These are phyloP conservation scores for Arremon aurantiirostris DNA, from an alignment of 2,797 vertebrate genomes.

Conservation along the genomic window DNA sequence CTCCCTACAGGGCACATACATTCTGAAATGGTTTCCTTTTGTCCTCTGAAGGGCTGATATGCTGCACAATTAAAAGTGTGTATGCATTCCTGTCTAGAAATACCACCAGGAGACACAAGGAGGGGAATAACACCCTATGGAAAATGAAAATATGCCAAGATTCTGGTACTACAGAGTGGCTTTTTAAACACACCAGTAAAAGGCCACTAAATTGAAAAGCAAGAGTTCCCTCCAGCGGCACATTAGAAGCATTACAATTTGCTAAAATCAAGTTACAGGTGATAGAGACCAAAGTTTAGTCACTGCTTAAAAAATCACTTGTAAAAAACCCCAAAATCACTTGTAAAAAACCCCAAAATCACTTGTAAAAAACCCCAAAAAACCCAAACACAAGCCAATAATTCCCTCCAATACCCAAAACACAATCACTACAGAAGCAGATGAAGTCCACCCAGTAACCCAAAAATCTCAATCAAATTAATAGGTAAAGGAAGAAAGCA, in stretches of 20 bases:
- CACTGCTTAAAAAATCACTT: neutral
- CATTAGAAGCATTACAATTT: neutral
- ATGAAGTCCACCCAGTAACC: neutral
- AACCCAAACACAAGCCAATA: neutral
- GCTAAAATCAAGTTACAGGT: neutral
- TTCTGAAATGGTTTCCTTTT: neutral
- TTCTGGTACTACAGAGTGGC: neutral
- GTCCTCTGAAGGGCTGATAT: neutral
- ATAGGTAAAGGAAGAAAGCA: neutral
- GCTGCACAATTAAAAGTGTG: neutral
- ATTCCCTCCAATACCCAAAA: neutral
- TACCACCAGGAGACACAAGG: neutral
- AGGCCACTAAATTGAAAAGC: neutral
- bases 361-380: neutral
- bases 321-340: neutral
- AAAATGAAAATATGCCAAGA: neutral
- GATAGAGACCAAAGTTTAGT: neutral
- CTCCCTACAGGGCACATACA: neutral
- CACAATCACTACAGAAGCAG: neutral
- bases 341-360: neutral
- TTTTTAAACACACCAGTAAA: neutral
- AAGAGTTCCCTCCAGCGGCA: conserved; percentile 53
- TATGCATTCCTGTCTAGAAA: neutral
- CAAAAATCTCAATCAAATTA: neutral
- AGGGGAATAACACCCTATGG: neutral